phyloP scores from a whole-genome alignment of 1,140 invertebrate genomes.

The Sminthurinus signatus region DNA sequence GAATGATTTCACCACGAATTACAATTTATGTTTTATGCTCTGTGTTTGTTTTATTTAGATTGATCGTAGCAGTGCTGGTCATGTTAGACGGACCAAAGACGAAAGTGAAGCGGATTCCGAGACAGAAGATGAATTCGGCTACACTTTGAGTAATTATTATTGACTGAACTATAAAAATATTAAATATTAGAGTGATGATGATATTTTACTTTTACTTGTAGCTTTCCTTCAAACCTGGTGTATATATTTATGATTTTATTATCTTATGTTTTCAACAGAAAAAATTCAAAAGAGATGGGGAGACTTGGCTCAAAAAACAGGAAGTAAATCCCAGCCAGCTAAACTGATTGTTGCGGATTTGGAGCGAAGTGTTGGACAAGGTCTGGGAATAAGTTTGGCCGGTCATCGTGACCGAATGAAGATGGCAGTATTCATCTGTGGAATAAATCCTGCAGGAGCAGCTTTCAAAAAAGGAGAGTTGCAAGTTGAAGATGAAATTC shows the following conservation, averaged over 20 bases:
- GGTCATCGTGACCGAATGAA: constrained; percentile 88
- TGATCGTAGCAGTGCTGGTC: constrained; percentile 78
- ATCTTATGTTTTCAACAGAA: constrained; percentile 39
- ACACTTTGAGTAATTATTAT: constrained; percentile 83
- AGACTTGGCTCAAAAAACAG: constrained; percentile 25
- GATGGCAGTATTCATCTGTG: constrained; percentile 93
- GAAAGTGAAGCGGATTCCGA: constrained; percentile 68
- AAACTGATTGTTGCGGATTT: constrained; percentile 36
- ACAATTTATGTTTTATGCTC: no score
- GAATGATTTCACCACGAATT: no score
- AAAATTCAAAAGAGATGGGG: constrained; percentile 44
- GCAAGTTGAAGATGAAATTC: constrained; percentile 86
- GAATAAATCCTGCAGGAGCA: constrained; percentile 79
- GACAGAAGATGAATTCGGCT: constrained; percentile 82
- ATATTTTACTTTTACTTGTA: no score
- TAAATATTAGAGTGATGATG: no score
- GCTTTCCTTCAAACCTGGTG: no score
- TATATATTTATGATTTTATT: neutral
- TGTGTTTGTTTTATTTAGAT: constrained; percentile 63
- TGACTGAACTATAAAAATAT: no score
- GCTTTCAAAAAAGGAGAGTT: constrained; percentile 69
- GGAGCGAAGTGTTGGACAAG: constrained; percentile 16
- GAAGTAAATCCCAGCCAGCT: constrained; percentile 5
- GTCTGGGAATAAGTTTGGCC: constrained; percentile 80
- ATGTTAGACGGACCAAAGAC: constrained; percentile 66